Conservation (phyloP, 2,888 invertebrate species). For the Alloplasta piceator region DNA sequence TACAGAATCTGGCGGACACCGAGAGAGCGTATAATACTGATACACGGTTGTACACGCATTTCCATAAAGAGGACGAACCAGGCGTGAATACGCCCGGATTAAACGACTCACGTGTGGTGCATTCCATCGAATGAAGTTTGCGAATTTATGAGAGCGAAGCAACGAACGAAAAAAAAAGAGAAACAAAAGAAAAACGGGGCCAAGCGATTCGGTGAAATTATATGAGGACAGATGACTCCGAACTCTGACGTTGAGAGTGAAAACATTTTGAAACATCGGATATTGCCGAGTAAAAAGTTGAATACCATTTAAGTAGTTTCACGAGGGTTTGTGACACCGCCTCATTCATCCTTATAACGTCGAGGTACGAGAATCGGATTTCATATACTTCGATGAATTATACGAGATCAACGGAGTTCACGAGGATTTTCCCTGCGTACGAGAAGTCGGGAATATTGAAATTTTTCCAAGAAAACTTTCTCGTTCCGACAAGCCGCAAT, state of each 20-base stretch:
- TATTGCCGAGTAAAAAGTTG: slow-evolving; percentile 28
- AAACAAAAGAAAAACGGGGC: background rate
- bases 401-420: slow-evolving; percentile 6
- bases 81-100: slow-evolving; percentile 29
- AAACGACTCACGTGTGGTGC: background rate
- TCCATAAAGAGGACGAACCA: slow-evolving; percentile 35
- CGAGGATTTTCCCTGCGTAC: background rate
- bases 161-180: too few relatives aligned
- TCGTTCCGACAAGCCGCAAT: background rate
- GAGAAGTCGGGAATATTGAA: slow-evolving; percentile 24
- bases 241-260: background rate
- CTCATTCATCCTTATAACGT: slow-evolving; percentile 19
- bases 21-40: slow-evolving; percentile 20
- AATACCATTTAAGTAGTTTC: slow-evolving; percentile 34
- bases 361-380: slow-evolving; percentile 34
- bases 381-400: slow-evolving; percentile 20
- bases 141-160: too few relatives aligned
- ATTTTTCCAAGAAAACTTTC: slow-evolving; percentile 30
- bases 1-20: slow-evolving; percentile 18
- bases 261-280: slow-evolving; percentile 9
- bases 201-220: background rate
- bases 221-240: background rate
- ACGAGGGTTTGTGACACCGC: background rate
- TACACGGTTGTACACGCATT: slow-evolving; percentile 13
- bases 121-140: background rate